Percentiles rank a stretch among this genome's conserved stretches.
phyloP scores from a whole-genome alignment of 2,888 invertebrate genomes.

The Tachina grossa region DNA sequence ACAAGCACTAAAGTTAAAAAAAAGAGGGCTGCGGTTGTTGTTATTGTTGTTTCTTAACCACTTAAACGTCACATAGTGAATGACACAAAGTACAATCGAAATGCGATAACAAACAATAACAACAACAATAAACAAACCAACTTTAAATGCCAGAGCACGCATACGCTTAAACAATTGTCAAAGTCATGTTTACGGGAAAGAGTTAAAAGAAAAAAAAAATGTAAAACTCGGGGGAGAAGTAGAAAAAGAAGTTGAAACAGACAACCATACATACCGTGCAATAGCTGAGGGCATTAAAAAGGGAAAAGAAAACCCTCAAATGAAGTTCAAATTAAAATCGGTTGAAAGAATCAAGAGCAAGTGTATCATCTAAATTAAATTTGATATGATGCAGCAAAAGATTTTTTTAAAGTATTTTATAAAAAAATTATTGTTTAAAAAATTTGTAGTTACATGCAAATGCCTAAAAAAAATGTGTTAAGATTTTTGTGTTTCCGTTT shows the following conservation, averaged over 20 bases:
- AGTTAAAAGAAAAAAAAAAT: neutral
- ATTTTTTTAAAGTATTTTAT: neutral
- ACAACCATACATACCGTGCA: constrained; percentile 8
- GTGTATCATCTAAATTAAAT: constrained; percentile 35
- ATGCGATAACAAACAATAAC: constrained; percentile 68
- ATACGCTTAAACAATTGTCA: constrained; percentile 44
- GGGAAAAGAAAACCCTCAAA: constrained; percentile 9
- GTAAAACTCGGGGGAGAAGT: neutral
- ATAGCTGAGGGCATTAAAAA: constrained; percentile 23
- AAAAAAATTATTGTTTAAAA: neutral
- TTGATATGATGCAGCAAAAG: constrained; percentile 36
- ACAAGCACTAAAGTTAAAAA: constrained; percentile 30
- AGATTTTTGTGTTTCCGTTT: neutral
- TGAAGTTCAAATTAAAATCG: constrained; percentile 30
- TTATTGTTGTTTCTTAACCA: constrained; percentile 58
- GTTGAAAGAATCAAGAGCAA: constrained; percentile 34
- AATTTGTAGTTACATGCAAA: constrained; percentile 2
- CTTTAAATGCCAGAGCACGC: constrained; percentile 15
- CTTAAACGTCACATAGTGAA: constrained; percentile 70
- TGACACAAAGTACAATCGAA: constrained; percentile 71
- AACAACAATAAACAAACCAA: constrained; percentile 47
- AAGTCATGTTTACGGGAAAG: constrained; percentile 52
- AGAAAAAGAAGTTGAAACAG: constrained; percentile 19
- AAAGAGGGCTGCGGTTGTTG: constrained; percentile 43
- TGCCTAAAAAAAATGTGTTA: neutral